Conservation (phyloP, 2,797 vertebrate species). For the Hoplostethus atlanticus region DNA sequence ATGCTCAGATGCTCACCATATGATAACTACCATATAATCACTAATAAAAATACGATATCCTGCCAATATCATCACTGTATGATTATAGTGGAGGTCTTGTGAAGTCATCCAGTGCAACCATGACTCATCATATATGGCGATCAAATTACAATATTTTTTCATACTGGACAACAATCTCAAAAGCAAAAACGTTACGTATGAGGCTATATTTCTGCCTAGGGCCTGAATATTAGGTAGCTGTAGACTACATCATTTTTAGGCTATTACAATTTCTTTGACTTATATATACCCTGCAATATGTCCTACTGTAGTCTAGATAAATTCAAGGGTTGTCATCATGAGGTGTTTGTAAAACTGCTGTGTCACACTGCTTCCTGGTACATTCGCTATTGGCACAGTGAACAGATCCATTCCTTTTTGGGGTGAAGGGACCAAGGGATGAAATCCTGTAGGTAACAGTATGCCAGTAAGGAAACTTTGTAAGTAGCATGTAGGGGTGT, state of each 20-base stretch:
- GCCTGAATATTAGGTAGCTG: neutral
- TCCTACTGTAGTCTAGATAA: neutral
- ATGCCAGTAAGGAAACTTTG: neutral
- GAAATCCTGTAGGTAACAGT: neutral
- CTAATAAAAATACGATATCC: slow-evolving; percentile 6
- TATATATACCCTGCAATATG: no score
- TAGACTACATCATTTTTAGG: neutral
- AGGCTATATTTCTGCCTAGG: slow-evolving; percentile 5
- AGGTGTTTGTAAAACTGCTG: slow-evolving; percentile 62
- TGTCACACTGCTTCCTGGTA: slow-evolving; percentile 68
- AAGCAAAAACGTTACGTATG: slow-evolving; percentile 1
- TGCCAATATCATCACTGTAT: slow-evolving; percentile 30
- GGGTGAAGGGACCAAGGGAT: neutral
- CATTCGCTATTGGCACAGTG: slow-evolving; percentile 12
- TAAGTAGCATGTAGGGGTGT: neutral
- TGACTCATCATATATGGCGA: slow-evolving; percentile 65
- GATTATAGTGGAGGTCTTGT: slow-evolving; percentile 20
- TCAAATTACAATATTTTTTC: slow-evolving; percentile 46
- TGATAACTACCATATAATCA: neutral
- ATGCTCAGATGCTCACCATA: neutral
- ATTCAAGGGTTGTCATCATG: slow-evolving; percentile 39
- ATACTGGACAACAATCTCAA: slow-evolving; percentile 43
- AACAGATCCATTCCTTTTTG: neutral
- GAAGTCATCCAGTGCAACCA: slow-evolving; percentile 34
- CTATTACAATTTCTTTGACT: neutral